Percentiles rank a stretch among this genome's conserved stretches.
phyloP scores from a whole-genome alignment of 2,797 vertebrate species.

The Phyllotis vaccarum region DNA sequence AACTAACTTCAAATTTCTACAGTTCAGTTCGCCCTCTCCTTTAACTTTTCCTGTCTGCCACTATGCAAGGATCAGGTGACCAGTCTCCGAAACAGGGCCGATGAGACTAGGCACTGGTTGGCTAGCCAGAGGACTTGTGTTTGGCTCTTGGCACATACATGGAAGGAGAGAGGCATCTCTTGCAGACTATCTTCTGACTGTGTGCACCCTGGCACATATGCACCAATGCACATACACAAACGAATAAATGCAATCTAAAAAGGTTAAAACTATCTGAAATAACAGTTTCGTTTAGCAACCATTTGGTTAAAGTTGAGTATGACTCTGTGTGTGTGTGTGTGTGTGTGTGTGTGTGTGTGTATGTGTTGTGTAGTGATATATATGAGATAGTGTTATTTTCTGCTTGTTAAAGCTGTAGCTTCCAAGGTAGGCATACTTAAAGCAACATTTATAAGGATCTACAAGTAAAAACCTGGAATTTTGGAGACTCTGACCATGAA shows the following conservation, averaged over 20 bases:
- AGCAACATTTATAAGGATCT: constrained; percentile 7
- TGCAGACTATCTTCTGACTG: not conserved
- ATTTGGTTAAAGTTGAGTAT: not conserved
- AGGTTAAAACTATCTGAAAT: constrained; percentile 2
- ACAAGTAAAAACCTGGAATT: not conserved
- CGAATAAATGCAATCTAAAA: not conserved
- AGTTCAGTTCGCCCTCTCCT: not conserved
- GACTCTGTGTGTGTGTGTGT: not conserved
- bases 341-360: not conserved
- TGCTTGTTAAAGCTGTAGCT: constrained; percentile 41
- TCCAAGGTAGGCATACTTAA: not conserved
- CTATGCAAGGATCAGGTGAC: not conserved
- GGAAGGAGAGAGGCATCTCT: not conserved
- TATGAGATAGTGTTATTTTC: constrained; percentile 47
- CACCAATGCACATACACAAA: not conserved
- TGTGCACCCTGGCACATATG: not conserved
- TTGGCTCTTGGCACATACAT: not conserved
- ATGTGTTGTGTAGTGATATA: not conserved
- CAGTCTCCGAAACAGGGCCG: constrained; percentile 7
- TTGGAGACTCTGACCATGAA: not conserved
- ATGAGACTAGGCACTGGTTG: not conserved
- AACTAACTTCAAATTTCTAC: constrained; percentile 44
- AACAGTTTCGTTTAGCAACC: not conserved
- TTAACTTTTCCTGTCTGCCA: not conserved
- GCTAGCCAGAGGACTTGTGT: not conserved